Conservation (phyloP, 2,113 vertebrate genomes). For the Muntiacus reevesi region DNA sequence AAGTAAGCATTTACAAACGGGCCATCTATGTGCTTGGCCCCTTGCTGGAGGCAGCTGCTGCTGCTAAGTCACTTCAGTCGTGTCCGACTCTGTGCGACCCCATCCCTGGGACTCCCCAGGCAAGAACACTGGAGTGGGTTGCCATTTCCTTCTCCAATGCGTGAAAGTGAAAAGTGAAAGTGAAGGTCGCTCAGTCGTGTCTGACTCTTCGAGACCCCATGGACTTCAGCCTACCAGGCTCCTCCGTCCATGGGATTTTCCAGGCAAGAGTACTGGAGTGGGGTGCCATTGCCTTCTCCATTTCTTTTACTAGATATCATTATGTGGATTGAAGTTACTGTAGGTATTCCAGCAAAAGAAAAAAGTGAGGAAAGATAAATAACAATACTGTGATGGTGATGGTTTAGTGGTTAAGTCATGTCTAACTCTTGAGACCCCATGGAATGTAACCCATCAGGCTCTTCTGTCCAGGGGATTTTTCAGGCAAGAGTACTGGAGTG, state of each 20-base stretch:
- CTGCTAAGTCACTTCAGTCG: too few species aligned
- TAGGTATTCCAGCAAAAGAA: not conserved
- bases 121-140: too few species aligned
- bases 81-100: too few species aligned
- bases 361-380: not conserved
- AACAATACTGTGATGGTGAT: not conserved
- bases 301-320: not conserved
- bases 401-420: not conserved
- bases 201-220: too few species aligned
- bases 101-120: too few species aligned
- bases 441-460: not conserved
- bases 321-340: not conserved
- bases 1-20: not conserved
- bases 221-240: too few species aligned
- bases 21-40: not conserved
- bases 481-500: not conserved
- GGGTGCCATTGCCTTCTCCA: too few species aligned
- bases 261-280: too few species aligned
- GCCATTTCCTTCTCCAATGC: too few species aligned
- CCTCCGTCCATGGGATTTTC: too few species aligned
- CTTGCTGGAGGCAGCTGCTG: not conserved
- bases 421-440: not conserved
- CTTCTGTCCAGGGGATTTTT: not conserved
- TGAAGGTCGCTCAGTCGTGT: too few species aligned
- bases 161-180: too few species aligned